Percentiles rank a stretch among this genome's conserved stretches.
These are phyloP conservation scores for Physeter macrocephalus DNA, from an alignment of 2,113 vertebrate species.

Conservation along the genomic window DNA sequence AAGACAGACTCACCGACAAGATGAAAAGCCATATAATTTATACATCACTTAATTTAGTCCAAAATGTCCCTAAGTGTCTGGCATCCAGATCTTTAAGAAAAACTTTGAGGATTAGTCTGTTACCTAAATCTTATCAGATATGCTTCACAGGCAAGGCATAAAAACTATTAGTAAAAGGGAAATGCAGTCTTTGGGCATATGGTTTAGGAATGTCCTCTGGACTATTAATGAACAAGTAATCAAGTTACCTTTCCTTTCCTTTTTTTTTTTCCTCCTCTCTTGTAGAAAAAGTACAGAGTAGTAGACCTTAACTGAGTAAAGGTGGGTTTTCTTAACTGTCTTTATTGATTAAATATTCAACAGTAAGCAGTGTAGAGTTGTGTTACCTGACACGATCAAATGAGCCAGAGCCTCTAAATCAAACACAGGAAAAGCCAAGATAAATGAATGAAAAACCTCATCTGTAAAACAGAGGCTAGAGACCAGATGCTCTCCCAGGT, in stretches of 20 bases:
- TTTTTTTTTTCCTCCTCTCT: neutral
- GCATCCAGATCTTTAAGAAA: neutral
- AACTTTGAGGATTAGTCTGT: neutral
- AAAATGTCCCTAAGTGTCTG: neutral
- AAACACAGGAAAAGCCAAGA: neutral
- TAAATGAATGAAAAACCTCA: neutral
- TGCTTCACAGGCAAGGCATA: neutral
- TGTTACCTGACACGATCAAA: neutral
- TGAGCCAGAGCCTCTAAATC: neutral
- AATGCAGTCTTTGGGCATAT: neutral
- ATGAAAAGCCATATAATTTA: neutral
- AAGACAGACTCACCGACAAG: neutral
- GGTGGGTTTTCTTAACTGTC: neutral
- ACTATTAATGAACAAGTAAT: neutral
- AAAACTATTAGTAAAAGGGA: neutral
- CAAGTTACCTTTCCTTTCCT: neutral
- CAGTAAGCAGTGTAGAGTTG: neutral
- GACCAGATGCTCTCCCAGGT: neutral
- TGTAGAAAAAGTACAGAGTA: neutral
- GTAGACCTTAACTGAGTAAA: neutral
- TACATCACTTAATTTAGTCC: neutral
- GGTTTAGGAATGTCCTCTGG: neutral
- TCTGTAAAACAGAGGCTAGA: neutral
- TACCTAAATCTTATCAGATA: neutral
- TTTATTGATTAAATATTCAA: neutral